Evolutionary conservation across 2,888 invertebrate species (phyloP).

Genomic region (Leptura quadrifasciata): DNA sequence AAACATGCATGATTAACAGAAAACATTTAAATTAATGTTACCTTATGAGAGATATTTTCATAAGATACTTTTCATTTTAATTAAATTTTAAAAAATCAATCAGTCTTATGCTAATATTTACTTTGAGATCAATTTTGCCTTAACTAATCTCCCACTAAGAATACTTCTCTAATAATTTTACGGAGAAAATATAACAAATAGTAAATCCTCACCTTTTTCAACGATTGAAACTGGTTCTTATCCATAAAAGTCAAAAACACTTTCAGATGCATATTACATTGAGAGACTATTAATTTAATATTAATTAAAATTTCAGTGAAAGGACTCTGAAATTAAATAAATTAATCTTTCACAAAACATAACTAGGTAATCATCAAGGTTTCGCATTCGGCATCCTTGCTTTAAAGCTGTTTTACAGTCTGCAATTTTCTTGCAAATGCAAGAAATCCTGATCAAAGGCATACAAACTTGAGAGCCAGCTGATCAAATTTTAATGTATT

Average conservation of each 20-base stretch:
- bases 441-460: too few species aligned
- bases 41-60: background rate
- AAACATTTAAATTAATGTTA: background rate
- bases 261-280: too few species aligned
- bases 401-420: too few species aligned
- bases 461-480: too few species aligned
- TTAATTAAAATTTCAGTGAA: too few species aligned
- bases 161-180: background rate
- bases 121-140: constrained; percentile 22
- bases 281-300: too few species aligned
- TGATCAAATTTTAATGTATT: too few species aligned
- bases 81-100: constrained; percentile 11
- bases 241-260: background rate
- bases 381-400: too few species aligned
- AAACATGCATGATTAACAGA: background rate
- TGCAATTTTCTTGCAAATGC: too few species aligned
- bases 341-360: too few species aligned
- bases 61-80: background rate
- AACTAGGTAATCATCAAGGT: too few species aligned
- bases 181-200: background rate
- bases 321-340: too few species aligned
- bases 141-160: background rate
- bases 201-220: background rate
- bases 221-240: background rate
- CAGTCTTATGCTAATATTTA: constrained; percentile 17